Conservation (phyloP, 1,140 invertebrate species). For the Halictus rubicundus region DNA sequence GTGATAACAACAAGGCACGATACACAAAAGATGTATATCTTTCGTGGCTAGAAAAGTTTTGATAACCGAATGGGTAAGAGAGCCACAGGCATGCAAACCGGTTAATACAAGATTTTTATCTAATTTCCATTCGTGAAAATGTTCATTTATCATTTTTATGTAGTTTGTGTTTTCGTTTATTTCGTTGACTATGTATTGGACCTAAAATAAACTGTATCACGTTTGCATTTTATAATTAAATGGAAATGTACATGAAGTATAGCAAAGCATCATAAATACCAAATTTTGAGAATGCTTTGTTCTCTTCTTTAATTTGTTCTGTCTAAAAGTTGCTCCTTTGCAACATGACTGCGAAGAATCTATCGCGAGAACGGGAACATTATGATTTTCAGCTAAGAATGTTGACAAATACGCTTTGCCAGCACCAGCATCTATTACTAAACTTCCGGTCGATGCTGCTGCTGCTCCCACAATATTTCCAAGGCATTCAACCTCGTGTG, state of each 20-base stretch:
- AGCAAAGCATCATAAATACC: conserved; percentile 20
- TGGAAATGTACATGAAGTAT: neutral
- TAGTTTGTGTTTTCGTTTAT: conserved; percentile 80
- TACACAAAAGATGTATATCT: conserved; percentile 84
- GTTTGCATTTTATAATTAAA: conserved; percentile 5
- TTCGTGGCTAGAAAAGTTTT: conserved; percentile 85
- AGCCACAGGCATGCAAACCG: conserved; percentile 95
- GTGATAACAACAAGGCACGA: conserved; percentile 95
- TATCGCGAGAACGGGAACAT: conserved; percentile 88
- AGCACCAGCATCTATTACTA: conserved; percentile 91
- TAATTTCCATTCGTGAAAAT: conserved; percentile 76
- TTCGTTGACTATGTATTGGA: conserved; percentile 67
- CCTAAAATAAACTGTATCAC: conserved; percentile 58
- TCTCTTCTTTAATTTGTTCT: conserved; percentile 76
- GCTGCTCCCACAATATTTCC: conserved; percentile 71
- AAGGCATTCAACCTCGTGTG: conserved; percentile 88
- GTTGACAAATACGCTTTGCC: conserved; percentile 92
- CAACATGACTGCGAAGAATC: conserved; percentile 87
- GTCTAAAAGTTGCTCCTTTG: conserved; percentile 83
- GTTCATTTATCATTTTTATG: conserved; percentile 74
- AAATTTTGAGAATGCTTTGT: conserved; percentile 10
- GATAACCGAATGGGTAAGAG: conserved; percentile 88
- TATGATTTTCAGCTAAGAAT: conserved; percentile 86
- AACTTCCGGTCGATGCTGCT: conserved; percentile 48
- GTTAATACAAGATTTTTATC: conserved; percentile 81